These are phyloP conservation scores for Lampropteryx suffumata DNA, from an alignment of 2,888 invertebrate genomes.

Conservation along the genomic window DNA sequence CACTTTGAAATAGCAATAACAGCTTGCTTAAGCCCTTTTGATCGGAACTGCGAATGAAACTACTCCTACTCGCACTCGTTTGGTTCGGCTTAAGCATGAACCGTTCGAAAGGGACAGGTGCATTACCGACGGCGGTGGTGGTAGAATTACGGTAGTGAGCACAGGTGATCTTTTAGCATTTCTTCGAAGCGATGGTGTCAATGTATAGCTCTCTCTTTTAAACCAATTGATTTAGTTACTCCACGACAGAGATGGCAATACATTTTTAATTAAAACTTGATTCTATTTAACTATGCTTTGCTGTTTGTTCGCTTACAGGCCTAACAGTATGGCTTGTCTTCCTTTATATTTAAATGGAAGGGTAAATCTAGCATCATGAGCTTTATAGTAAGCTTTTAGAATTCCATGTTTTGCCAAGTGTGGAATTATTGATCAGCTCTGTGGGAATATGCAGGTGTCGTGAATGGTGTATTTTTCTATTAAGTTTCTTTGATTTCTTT, in stretches of 20 bases:
- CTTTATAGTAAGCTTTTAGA: slow-evolving; percentile 42
- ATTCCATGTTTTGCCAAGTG: slow-evolving; percentile 35
- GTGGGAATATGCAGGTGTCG: slow-evolving; percentile 42
- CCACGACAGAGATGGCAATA: slow-evolving; percentile 52
- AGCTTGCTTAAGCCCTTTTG: slow-evolving; percentile 47
- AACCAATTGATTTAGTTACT: slow-evolving; percentile 33
- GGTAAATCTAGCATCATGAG: slow-evolving; percentile 54
- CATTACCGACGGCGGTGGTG: slow-evolving; percentile 61
- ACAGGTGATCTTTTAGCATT: slow-evolving; percentile 82
- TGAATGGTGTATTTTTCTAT: background rate
- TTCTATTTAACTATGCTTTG: slow-evolving; percentile 70
- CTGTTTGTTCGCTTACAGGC: slow-evolving; percentile 31
- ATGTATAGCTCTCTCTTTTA: slow-evolving; percentile 69
- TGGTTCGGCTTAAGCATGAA: slow-evolving; percentile 78
- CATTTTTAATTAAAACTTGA: slow-evolving; percentile 64
- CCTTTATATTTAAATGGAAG: slow-evolving; percentile 63
- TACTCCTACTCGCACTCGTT: slow-evolving; percentile 82
- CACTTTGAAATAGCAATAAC: slow-evolving; percentile 32
- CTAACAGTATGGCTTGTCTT: slow-evolving; percentile 33
- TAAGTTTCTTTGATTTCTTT: too few relatives aligned
- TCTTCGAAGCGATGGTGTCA: slow-evolving; percentile 67
- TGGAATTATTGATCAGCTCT: slow-evolving; percentile 44
- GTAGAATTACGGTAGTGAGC: slow-evolving; percentile 82
- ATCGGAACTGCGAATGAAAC: slow-evolving; percentile 49
- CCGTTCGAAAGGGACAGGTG: slow-evolving; percentile 82